These are phyloP conservation scores for Leptatherina wallacei DNA, from an alignment of 2,797 vertebrate genomes.

Conservation along the genomic window DNA sequence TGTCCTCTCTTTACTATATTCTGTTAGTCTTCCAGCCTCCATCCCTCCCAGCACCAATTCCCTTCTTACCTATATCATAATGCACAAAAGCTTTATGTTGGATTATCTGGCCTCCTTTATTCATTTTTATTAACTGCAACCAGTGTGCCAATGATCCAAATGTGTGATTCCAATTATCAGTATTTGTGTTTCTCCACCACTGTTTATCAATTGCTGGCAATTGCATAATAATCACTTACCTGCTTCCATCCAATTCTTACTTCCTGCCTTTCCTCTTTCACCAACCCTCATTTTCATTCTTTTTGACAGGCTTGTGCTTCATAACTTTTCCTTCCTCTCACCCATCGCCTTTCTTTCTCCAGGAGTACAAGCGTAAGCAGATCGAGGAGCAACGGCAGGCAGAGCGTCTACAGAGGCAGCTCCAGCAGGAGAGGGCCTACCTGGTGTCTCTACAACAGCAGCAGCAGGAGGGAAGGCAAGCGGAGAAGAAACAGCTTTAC, in stretches of 20 bases:
- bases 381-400: conserved; percentile 96
- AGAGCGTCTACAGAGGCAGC: conserved; percentile 93
- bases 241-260: neutral
- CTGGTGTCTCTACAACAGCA: conserved; percentile 92
- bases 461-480: conserved; percentile 89
- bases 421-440: conserved; percentile 94
- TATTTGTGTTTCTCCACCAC: neutral
- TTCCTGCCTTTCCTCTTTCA: neutral
- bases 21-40: neutral
- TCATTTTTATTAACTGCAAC: too few species aligned
- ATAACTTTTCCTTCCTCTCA: neutral
- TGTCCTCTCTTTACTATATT: neutral
- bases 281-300: neutral
- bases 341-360: neutral
- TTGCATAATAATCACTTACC: neutral
- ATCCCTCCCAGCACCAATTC: neutral
- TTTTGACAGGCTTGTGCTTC: neutral
- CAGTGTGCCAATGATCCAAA: neutral
- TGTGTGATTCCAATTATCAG: neutral
- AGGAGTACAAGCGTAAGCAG: conserved; percentile 99
- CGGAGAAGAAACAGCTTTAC: conserved; percentile 93
- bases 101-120: too few species aligned
- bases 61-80: neutral
- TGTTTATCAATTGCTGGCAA: too few species aligned
- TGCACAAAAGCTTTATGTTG: neutral